Percentiles rank a stretch among this genome's conserved stretches.
Conservation (phyloP, 2,113 vertebrate species). For the Triplophysa rosa region DNA sequence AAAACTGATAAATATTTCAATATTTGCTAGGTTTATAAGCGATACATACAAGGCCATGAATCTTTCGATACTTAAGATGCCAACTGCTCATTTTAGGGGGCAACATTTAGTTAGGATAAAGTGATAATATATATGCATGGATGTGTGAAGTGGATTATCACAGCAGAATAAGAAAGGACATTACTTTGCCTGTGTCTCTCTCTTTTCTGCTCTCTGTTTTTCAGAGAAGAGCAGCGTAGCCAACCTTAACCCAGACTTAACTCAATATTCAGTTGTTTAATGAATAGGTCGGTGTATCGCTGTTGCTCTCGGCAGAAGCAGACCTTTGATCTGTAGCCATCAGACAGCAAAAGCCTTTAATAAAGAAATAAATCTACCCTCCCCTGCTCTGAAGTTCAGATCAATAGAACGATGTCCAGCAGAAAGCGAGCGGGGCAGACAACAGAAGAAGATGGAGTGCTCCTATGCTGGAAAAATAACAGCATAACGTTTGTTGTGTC, state of each 20-base stretch:
- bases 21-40: no score
- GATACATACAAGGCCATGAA: no score
- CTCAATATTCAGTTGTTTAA: constrained; percentile 62
- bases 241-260: constrained; percentile 53
- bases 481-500: constrained; percentile 30
- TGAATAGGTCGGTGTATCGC: constrained; percentile 65
- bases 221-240: constrained; percentile 16
- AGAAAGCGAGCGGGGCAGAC: constrained; percentile 49
- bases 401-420: constrained; percentile 72
- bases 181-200: background rate
- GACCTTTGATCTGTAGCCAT: constrained; percentile 72
- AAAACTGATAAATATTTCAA: no score
- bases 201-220: background rate
- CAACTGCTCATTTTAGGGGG: no score
- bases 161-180: background rate
- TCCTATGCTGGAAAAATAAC: constrained; percentile 10
- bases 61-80: no score
- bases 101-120: no score
- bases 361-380: constrained; percentile 71
- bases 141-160: background rate
- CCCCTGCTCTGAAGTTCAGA: constrained; percentile 60
- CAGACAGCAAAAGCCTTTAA: constrained; percentile 70
- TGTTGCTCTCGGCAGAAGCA: constrained; percentile 57
- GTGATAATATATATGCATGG: background rate
- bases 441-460: constrained; percentile 28